phyloP scores from a whole-genome alignment of 92 coral and sea anemone genomes.

The Palythoa grandis region DNA sequence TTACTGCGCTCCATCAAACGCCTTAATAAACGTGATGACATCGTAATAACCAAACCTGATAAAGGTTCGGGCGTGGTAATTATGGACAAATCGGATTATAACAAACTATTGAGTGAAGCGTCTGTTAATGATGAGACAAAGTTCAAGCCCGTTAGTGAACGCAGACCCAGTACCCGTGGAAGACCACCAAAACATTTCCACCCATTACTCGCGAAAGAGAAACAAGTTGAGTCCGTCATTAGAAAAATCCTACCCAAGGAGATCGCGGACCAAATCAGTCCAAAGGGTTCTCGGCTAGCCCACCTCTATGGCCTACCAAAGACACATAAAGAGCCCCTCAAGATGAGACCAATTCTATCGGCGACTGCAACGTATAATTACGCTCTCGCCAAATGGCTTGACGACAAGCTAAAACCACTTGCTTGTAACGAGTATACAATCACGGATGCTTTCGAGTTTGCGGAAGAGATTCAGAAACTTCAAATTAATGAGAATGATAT shows the following conservation, averaged over 20 bases:
- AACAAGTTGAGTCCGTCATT: slow-evolving; percentile 28
- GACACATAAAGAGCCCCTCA: slow-evolving; percentile 34
- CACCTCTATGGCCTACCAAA: slow-evolving; percentile 44
- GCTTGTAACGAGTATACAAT: background rate
- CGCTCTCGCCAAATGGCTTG: too few relatives aligned
- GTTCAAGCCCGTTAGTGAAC: slow-evolving; percentile 32
- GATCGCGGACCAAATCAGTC: slow-evolving; percentile 39
- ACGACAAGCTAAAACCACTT: background rate
- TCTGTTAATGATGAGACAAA: slow-evolving; percentile 56
- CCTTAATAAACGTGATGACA: slow-evolving; percentile 44
- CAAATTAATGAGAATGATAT: background rate
- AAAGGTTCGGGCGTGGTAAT: slow-evolving; percentile 70
- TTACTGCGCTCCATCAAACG: background rate
- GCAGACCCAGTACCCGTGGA: slow-evolving; percentile 56
- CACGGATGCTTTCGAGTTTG: background rate
- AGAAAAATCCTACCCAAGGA: slow-evolving; percentile 43
- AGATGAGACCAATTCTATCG: slow-evolving; percentile 45
- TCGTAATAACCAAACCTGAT: slow-evolving; percentile 62
- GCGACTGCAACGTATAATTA: slow-evolving; percentile 43
- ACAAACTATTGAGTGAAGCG: slow-evolving; percentile 49
- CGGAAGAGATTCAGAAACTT: background rate
- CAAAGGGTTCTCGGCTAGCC: slow-evolving; percentile 43
- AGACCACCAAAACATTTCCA: slow-evolving; percentile 57
- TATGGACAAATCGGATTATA: slow-evolving; percentile 56
- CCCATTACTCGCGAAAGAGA: slow-evolving; percentile 56